Conservation (phyloP, 1,140 invertebrate genomes). For the Drosophila carrolli region DNA sequence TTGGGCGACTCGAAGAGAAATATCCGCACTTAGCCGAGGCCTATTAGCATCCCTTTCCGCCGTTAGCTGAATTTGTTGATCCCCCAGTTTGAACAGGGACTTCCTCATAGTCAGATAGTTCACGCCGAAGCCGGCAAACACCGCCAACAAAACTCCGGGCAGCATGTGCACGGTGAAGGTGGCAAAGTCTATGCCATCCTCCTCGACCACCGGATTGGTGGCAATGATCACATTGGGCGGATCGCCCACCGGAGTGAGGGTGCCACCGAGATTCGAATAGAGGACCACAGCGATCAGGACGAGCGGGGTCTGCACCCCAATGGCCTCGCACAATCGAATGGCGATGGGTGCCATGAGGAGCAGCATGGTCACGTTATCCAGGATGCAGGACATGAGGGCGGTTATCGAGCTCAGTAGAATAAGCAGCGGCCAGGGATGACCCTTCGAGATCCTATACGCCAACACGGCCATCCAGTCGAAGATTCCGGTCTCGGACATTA, state of each 20-base stretch:
- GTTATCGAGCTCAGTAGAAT: slow-evolving; percentile 91
- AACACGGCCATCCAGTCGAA: slow-evolving; percentile 91
- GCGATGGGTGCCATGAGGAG: slow-evolving; percentile 94
- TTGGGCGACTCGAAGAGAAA: slow-evolving; percentile 89
- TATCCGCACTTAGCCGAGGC: slow-evolving; percentile 90
- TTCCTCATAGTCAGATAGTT: slow-evolving; percentile 90
- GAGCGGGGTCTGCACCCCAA: slow-evolving; percentile 91
- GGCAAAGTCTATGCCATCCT: slow-evolving; percentile 90
- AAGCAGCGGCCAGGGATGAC: slow-evolving; percentile 92
- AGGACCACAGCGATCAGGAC: slow-evolving; percentile 91
- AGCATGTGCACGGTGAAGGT: slow-evolving; percentile 92
- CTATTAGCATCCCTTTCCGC: slow-evolving; percentile 90
- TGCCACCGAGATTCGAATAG: slow-evolving; percentile 94
- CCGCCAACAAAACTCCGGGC: slow-evolving; percentile 88
- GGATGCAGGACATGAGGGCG: slow-evolving; percentile 90
- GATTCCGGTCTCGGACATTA: slow-evolving; percentile 93
- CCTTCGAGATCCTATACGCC: slow-evolving; percentile 88
- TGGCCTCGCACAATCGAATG: slow-evolving; percentile 93
- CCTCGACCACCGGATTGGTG: slow-evolving; percentile 87
- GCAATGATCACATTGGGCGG: slow-evolving; percentile 95
- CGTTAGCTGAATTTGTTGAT: slow-evolving; percentile 90
- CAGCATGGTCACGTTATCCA: slow-evolving; percentile 95
- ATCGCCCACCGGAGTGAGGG: slow-evolving; percentile 93
- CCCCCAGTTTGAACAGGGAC: slow-evolving; percentile 86
- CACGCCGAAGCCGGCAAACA: slow-evolving; percentile 88